A percentile compares a stretch with the other conserved stretches of the same genome.
These are phyloP conservation scores for Cetonia aurata DNA, from an alignment of 2,888 invertebrate genomes.

Conservation along the genomic window DNA sequence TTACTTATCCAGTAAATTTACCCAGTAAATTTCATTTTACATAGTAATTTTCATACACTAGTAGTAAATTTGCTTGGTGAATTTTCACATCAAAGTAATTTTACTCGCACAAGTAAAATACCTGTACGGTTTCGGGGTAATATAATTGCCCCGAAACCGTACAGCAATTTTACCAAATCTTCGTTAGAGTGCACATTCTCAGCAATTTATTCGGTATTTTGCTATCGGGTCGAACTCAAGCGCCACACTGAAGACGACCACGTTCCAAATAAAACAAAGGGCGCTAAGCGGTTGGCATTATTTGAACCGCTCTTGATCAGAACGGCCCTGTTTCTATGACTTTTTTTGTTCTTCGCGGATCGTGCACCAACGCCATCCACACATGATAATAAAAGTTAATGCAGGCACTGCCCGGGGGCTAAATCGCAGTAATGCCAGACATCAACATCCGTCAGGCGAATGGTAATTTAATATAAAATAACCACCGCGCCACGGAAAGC, in stretches of 20 bases:
- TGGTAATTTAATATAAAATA: constrained; percentile 48
- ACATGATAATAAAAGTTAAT: constrained; percentile 37
- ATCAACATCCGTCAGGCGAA: constrained; percentile 40
- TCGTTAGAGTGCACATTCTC: neutral
- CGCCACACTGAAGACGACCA: neutral
- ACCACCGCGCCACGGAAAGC: constrained; percentile 17
- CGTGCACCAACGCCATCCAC: constrained; percentile 25
- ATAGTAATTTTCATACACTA: no score
- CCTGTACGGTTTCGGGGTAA: no score
- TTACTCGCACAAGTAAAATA: no score
- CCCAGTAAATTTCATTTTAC: no score
- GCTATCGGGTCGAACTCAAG: neutral
- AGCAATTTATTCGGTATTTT: neutral
- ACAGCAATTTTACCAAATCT: no score
- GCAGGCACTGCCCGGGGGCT: constrained; percentile 31
- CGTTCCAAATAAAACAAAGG: constrained; percentile 31
- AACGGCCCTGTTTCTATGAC: neutral
- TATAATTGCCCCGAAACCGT: no score
- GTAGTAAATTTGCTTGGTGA: no score
- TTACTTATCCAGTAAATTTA: no score
- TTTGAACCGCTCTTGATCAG: constrained; percentile 23
- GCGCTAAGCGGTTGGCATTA: constrained; percentile 22
- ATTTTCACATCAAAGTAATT: no score
- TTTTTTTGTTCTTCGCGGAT: neutral
- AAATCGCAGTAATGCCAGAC: constrained; percentile 41